Base-by-base conservation (phyloP, 2,888 invertebrate genomes). In the Diabrotica balteata region DNA sequence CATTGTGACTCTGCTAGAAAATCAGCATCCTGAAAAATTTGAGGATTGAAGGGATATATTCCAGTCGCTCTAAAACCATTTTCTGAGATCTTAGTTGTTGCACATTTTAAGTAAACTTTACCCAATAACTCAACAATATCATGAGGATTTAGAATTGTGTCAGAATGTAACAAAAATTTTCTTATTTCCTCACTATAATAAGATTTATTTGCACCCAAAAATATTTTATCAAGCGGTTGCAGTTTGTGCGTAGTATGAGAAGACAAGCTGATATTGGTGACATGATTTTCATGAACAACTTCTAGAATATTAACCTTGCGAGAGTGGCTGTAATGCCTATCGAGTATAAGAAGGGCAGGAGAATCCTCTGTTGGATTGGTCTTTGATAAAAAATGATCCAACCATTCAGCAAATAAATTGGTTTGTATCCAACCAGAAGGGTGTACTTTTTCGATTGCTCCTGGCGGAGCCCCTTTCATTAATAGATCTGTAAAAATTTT, bases 231-330 rank as follows among this genome's bases (percentile, higher is more conserved):
- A 46, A 46, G 46, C 9, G 11, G 11, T 57, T 57, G 57, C 10
- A 57, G 57, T 11, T 57, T 57, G 57, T 57, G 57, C 45, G 57
- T 57, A 43, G 57, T 57, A 57, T 57, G 57, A 45, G 57, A 45
- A 44, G 57, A 45, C 45, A 57, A 45, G 45, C 57, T 44, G 43
- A 57, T 45, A 44, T 43, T 57, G 44, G 57, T 57, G 42, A 43
- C 44, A 44, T 57, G 17, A 7, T 57, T 57, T 42, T 57, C 44
- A 43, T 45, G 43, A 17, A 45, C 44, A 44, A 57, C 11, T 57
- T 57, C 57, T 57, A 57, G 11, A 57, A 57, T 42, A 11, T 43
- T 45, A 42, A 57, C n/a, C 11, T 44, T 57, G 11, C 57, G 44
- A 9, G 57, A 43, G 45, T 57, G 57, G 43, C 44, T 44, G 44